These are phyloP conservation scores for Echeneis naucrates DNA, from an alignment of 2,797 vertebrate species.

Conservation along the genomic window DNA sequence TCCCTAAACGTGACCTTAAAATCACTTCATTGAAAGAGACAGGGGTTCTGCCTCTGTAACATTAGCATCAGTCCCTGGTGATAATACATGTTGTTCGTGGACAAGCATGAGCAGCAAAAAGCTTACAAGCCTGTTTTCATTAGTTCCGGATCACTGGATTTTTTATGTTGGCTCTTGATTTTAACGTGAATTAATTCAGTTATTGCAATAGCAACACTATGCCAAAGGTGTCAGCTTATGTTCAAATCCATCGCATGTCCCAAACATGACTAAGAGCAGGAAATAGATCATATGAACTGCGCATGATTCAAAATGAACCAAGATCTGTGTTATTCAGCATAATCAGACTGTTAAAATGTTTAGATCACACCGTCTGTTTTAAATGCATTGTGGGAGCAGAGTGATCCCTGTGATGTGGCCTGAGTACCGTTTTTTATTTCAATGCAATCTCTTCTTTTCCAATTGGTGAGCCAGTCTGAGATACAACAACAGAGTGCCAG, in stretches of 20 bases:
- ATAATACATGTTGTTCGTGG: conserved; percentile 3
- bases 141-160: conserved; percentile 13
- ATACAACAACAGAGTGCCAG: too few species aligned
- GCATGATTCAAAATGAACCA: background rate
- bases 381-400: too few species aligned
- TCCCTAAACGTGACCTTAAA: background rate
- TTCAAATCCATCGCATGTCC: conserved; percentile 8
- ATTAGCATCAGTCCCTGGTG: conserved; percentile 22
- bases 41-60: background rate
- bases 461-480: too few species aligned
- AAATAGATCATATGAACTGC: background rate
- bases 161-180: background rate
- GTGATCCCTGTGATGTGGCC: too few species aligned
- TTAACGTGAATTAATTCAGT: conserved; percentile 1
- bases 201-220: conserved; percentile 10
- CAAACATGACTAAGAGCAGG: background rate
- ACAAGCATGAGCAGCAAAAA: conserved; percentile 17
- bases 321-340: background rate
- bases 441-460: too few species aligned
- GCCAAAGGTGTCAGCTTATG: conserved; percentile 1
- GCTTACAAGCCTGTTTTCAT: conserved; percentile 23
- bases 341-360: background rate
- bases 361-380: too few species aligned
- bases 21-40: conserved; percentile 11
- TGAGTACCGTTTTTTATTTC: too few species aligned